Evolutionary conservation across 2,113 vertebrate species (phyloP).

Genomic region (Anhinga rufa): DNA sequence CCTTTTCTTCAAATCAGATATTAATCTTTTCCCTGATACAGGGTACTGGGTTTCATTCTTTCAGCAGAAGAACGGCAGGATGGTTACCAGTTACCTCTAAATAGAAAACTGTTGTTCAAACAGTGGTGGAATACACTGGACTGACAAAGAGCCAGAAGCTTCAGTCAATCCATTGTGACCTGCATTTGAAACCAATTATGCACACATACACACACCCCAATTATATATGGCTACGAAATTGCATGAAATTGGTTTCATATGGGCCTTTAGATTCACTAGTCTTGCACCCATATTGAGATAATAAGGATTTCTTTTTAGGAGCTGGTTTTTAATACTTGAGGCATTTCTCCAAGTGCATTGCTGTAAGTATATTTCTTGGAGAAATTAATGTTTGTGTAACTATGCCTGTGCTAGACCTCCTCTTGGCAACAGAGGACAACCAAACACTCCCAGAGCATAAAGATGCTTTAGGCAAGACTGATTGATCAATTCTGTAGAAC

Average conservation of each 20-base stretch:
- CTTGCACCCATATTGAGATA: conserved; percentile 66
- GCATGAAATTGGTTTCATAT: conserved; percentile 71
- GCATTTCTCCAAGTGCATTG: conserved; percentile 60
- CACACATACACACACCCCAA: conserved; percentile 12
- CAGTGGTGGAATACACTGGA: background rate
- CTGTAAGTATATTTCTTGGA: conserved; percentile 61
- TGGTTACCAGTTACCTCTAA: conserved; percentile 19
- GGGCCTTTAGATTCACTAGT: conserved; percentile 43
- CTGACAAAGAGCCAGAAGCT: conserved; percentile 32
- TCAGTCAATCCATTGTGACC: background rate
- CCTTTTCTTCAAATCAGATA: background rate
- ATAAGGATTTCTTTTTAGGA: conserved; percentile 65
- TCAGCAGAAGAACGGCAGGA: background rate
- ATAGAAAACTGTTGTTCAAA: conserved; percentile 46
- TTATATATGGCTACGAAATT: conserved; percentile 47
- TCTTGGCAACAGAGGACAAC: background rate
- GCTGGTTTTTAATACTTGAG: conserved; percentile 38
- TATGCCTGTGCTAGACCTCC: background rate
- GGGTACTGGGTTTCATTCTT: conserved; percentile 7
- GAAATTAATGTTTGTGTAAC: conserved; percentile 48
- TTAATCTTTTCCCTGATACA: background rate
- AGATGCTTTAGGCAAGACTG: background rate
- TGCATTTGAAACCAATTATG: conserved; percentile 68
- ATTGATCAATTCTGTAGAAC: background rate
- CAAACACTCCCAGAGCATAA: background rate